Evolutionary conservation across 1,140 invertebrate genomes (phyloP), one percentile per base, ranked within the genome.

Genomic region (Bombus haemorrhoidalis): DNA sequence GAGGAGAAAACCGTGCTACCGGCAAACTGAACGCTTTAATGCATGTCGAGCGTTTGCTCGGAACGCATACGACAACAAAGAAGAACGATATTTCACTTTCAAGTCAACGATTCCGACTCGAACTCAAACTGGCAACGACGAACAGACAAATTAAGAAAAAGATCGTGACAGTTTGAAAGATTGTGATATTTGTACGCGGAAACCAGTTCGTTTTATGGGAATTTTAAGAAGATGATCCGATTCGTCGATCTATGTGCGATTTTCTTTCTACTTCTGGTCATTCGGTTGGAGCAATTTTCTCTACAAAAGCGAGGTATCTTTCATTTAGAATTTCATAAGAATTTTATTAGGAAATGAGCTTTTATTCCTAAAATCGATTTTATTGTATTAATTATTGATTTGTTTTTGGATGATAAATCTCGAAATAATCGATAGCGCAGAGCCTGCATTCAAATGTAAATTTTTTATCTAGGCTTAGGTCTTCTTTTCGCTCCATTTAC

Each of bases 1-100:
- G 86, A 75, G 69, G 82, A 91, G 81, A 90, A 91, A 88, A 91
- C 62, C 39, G n/a, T 79, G 75, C 79, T 77, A 53, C 59, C 80
- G 80, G 81, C 71, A 59, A 81, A 83, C 79, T 68, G 41, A 80
- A 83, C 59, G 85, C 57, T 90, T 85, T 73, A 91, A 88, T 91
- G 78, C 79, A 86, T 64, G 84, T 57, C 71, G 75, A 86, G 89
- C 89, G 83, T 74, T 90, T 76, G 77, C 25, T 34, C 74, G n/a
- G 83, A 80, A 66, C 87, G 84, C 75, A 80, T 8, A 41, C 32
- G 73, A 75, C 12, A 12, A 66, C 80, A 59, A 13, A 22, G 72
- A 57, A 43, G 32, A 41, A 25, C 53, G 37, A 28, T 75, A n/a
- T 39, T 66, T 80, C 22, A 0, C 15, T 34, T 66, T 66, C 2